Percentiles rank a stretch among this genome's conserved stretches.
Evolutionary conservation across 2,113 vertebrate species (phyloP).

Genomic region (Cheilinus undulatus): DNA sequence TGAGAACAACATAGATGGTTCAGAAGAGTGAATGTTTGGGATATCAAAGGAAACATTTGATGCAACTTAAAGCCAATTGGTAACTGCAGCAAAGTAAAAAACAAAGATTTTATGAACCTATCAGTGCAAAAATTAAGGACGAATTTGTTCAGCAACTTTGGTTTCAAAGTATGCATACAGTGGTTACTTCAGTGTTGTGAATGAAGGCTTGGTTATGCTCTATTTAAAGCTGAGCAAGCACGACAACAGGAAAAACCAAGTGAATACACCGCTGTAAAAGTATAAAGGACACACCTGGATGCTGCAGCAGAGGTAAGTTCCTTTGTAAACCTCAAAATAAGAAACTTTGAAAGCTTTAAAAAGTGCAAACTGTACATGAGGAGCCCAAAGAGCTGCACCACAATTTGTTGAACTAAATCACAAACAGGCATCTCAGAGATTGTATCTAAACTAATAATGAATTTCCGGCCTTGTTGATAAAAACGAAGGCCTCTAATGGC

Average conservation of each 20-base stretch:
- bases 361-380: no score
- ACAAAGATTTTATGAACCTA: neutral
- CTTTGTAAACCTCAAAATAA: neutral
- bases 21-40: neutral
- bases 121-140: neutral
- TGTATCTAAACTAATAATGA: no score
- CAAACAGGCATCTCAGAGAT: no score
- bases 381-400: no score
- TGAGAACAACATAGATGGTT: no score
- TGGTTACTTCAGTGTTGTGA: neutral
- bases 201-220: constrained; percentile 3
- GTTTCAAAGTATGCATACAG: neutral
- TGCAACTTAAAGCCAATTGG: neutral
- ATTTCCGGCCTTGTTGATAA: no score
- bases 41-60: neutral
- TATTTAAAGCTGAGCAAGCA: neutral
- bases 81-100: neutral
- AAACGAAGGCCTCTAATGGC: no score
- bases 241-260: neutral
- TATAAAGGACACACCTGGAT: neutral
- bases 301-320: neutral
- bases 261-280: neutral
- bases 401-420: no score
- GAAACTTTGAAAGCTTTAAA: no score
- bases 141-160: constrained; percentile 2